Percentiles rank a stretch among this genome's conserved stretches.
phyloP scores from a whole-genome alignment of 2,113 vertebrate species.

The Dolichallabes microphthalmus region DNA sequence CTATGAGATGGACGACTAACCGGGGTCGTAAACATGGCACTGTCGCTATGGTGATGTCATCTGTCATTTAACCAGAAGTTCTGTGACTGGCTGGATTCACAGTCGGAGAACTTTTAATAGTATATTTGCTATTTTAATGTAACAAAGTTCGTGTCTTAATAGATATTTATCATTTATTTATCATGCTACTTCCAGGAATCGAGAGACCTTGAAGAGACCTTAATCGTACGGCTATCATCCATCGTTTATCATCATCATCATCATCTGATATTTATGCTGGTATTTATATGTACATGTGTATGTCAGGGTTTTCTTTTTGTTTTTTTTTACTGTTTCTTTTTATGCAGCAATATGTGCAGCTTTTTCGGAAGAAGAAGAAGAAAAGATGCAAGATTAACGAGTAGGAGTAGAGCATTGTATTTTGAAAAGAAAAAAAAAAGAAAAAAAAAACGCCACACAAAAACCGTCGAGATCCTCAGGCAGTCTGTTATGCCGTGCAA shows the following conservation, averaged over 20 bases:
- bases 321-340: background rate
- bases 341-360: constrained; percentile 53
- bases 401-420: constrained; percentile 3
- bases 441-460: constrained; percentile 28
- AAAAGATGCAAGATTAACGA: constrained; percentile 37
- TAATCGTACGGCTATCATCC: constrained; percentile 45
- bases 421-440: constrained; percentile 7
- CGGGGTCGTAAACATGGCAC: constrained; percentile 39
- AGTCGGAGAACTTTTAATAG: constrained; percentile 49
- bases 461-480: constrained; percentile 53
- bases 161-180: constrained; percentile 65
- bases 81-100: constrained; percentile 45
- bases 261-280: constrained; percentile 51
- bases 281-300: constrained; percentile 50
- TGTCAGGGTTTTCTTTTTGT: constrained; percentile 5
- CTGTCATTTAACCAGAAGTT: constrained; percentile 40
- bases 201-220: constrained; percentile 44
- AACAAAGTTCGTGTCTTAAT: constrained; percentile 54
- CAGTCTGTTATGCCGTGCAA: constrained; percentile 31
- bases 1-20: constrained; percentile 35
- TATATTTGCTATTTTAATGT: constrained; percentile 58
- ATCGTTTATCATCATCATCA: constrained; percentile 32
- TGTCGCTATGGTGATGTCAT: constrained; percentile 51
- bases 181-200: constrained; percentile 42
- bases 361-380: constrained; percentile 34